Evolutionary conservation across 1,140 invertebrate species (phyloP).

Genomic region (Anadara kagoshimensis): DNA sequence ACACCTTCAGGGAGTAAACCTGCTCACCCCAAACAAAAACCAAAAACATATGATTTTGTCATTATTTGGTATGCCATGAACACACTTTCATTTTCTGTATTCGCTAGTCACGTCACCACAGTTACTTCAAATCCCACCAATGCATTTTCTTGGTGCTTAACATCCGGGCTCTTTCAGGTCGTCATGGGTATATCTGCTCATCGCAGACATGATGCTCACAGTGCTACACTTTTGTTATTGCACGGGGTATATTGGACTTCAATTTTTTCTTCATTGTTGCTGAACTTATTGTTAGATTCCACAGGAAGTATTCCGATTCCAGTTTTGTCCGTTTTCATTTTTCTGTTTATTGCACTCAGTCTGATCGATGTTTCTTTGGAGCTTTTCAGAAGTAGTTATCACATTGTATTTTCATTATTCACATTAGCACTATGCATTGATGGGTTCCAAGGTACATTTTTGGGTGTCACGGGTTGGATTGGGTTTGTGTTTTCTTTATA

Average conservation of each 20-base stretch:
- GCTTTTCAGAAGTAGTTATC: slow-evolving; percentile 48
- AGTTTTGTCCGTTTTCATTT: slow-evolving; percentile 44
- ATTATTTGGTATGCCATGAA: slow-evolving; percentile 50
- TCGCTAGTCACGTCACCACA: slow-evolving; percentile 46
- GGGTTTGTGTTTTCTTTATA: slow-evolving; percentile 56
- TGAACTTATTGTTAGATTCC: slow-evolving; percentile 30
- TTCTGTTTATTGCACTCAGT: slow-evolving; percentile 38
- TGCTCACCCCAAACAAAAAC: background rate
- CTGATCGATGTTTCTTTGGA: slow-evolving; percentile 46
- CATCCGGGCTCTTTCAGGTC: slow-evolving; percentile 50
- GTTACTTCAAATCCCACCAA: slow-evolving; percentile 27
- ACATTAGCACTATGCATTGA: slow-evolving; percentile 46
- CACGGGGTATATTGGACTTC: slow-evolving; percentile 54
- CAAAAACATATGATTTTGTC: slow-evolving; percentile 2
- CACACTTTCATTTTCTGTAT: slow-evolving; percentile 47
- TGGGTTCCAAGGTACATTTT: slow-evolving; percentile 38
- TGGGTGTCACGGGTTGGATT: slow-evolving; percentile 54
- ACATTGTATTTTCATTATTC: slow-evolving; percentile 47
- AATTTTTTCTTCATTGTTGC: slow-evolving; percentile 41
- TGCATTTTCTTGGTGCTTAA: slow-evolving; percentile 51
- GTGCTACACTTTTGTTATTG: slow-evolving; percentile 44
- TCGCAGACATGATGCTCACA: slow-evolving; percentile 37
- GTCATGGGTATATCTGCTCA: slow-evolving; percentile 45
- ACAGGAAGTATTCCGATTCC: slow-evolving; percentile 35
- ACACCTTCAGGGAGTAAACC: background rate